Base-by-base conservation (phyloP, 1,140 invertebrate genomes). In the Listronotus oregonensis region DNA sequence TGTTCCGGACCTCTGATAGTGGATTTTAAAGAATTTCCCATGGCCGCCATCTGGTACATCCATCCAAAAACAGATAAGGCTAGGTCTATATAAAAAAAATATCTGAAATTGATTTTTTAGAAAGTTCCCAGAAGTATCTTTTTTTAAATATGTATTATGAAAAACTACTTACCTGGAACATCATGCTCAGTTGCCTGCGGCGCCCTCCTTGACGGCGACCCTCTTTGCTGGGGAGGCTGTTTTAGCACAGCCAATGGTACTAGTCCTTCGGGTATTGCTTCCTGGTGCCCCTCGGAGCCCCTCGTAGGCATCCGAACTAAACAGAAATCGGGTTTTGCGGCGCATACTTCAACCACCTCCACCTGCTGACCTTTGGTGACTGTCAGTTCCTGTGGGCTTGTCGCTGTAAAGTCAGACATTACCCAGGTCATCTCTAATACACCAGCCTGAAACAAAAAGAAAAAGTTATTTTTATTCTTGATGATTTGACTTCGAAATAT, bases 281-380 rank as follows among this genome's bases (percentile, higher is more conserved):
- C 82, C 66, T 84, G 85, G 75, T 80, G 76, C 75, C 84, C 83
- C 75, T 83, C 83, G 62, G 71, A 85, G 78, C 85, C n/a, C 74
- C 82, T 77, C 11, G 78, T 80, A 8, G 81, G 79, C 77, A 82
- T 78, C 51, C 88, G 83, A 50, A 89, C 83, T 71, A 87, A 76
- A 82, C 88, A 88, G 81, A 84, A 88, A 73, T 86, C 87, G 80
- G 72, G 85, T 70, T 71, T 83, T 74, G 60, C 77, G 69, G 70
- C 77, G 65, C 84, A 83, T 50, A 87, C 82, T 73, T 96, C 94
- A 51, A 97, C 77, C 52, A 97, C 89, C 75, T 97, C 95, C 46
- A 97, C 94, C 80, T 96, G 94, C 79, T 96, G 94, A 9, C 92
- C 92, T 75, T 94, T 94, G 44, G 80, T 82, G 8, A 95, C 92